Base-by-base conservation (phyloP, 2,797 vertebrate genomes). In the Coranthus polyacanthus region DNA sequence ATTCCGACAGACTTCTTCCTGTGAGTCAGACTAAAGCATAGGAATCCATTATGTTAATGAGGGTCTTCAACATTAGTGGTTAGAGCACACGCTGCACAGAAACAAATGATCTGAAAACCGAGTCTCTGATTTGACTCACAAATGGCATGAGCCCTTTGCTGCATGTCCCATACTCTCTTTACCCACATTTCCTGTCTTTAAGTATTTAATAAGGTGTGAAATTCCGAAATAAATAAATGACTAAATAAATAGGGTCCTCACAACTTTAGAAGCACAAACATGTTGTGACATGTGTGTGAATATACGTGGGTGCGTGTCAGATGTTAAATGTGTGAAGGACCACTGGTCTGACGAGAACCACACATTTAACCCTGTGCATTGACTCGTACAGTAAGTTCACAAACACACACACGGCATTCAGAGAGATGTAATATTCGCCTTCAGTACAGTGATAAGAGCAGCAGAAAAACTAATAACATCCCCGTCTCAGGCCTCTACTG, bases 401-500 rank as follows among this genome's bases (percentile, higher is more conserved):
- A 22, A 41, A 17, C 26, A 32, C 34, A 54, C 9, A 52, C 22
- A 47, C 46, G 0, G 1, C 21, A 26, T 29, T 61, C 44, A 66
- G 66, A 59, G 57, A 70, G 58, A 61, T 53, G 47, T 36, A 72
- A 81, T 79, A 66, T 73, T 66, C 29, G 36, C 21, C 56, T 49
- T 62, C 63, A 60, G 42, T 44, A 16, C 29, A 51, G 62, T 66
- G 61, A 80, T 44, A 76, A 68, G 55, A 79, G 32, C 60, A 57
- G 57, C 66, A 76, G 34, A 68, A 77, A 68, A 77, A 68, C 24
- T 58, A 79, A 78, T 78, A 75, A 75, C 59, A 29, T 41, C 17
- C 12, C 3, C 11, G 18, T 18, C 55, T 55, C 64, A 54, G 4
- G 58, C 24, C 42, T 38, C 44, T 43, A 15, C 44, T 29, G 54